These are phyloP conservation scores for Diachasmimorpha longicaudata DNA, from an alignment of 1,140 invertebrate species.

Conservation along the genomic window DNA sequence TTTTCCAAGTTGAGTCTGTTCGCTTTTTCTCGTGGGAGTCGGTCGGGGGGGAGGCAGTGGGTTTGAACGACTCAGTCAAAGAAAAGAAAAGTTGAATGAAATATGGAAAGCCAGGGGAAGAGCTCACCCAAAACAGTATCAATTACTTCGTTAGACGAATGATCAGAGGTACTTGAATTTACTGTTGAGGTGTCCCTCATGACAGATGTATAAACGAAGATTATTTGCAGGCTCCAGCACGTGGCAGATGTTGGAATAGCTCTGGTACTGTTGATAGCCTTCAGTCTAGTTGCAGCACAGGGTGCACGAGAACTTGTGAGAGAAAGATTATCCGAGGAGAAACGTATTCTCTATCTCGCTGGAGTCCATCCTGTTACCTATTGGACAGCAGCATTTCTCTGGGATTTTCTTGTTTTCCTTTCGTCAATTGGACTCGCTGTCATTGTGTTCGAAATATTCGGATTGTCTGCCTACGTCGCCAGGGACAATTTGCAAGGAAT, in stretches of 20 bases:
- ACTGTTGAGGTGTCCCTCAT: not conserved
- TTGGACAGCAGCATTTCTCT: constrained; percentile 67
- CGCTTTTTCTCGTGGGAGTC: not conserved
- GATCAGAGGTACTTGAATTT: not conserved
- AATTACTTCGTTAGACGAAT: not conserved
- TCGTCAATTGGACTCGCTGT: constrained; percentile 65
- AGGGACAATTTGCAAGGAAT: constrained; percentile 69
- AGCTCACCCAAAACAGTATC: not conserved
- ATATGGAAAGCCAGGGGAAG: not conserved
- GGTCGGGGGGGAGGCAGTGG: too few relatives aligned
- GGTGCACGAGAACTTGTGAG: constrained; percentile 67
- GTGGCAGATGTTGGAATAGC: constrained; percentile 72
- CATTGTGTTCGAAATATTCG: constrained; percentile 67
- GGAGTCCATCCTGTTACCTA: constrained; percentile 67
- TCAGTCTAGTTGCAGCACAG: constrained; percentile 67
- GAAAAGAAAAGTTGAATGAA: not conserved
- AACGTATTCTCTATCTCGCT: constrained; percentile 69
- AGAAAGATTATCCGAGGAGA: constrained; percentile 66
- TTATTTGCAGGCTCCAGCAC: constrained; percentile 66
- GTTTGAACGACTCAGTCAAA: not conserved
- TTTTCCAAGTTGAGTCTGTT: constrained; percentile 30
- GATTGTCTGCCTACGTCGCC: constrained; percentile 69
- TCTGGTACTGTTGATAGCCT: constrained; percentile 68
- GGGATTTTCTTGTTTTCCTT: constrained; percentile 66
- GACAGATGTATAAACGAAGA: not conserved